phyloP scores from a whole-genome alignment of 2,113 vertebrate species.

The Pollachius pollachius region DNA sequence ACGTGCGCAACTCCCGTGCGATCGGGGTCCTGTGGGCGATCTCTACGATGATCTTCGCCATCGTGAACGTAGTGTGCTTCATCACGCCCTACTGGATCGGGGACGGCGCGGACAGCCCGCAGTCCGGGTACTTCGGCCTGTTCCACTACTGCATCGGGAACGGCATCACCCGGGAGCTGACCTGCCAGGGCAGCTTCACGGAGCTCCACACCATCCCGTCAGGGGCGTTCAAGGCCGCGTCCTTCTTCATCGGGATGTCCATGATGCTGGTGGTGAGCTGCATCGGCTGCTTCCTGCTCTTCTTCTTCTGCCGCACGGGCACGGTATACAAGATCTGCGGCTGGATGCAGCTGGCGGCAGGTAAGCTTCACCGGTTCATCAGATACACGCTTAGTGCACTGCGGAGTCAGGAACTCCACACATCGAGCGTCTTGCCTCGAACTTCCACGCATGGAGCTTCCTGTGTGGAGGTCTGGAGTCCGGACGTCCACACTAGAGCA shows the following conservation, averaged over 20 bases:
- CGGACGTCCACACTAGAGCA: too few species aligned
- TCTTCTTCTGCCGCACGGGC: constrained; percentile 99
- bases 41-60: constrained; percentile 98
- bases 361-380: constrained; percentile 69
- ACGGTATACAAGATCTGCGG: constrained; percentile 99
- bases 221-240: constrained; percentile 95
- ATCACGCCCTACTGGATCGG: constrained; percentile 99
- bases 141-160: constrained; percentile 98
- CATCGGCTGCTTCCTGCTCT: constrained; percentile 94
- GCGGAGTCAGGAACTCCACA: too few species aligned
- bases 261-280: constrained; percentile 94
- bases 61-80: constrained; percentile 98
- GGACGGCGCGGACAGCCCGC: constrained; percentile 93
- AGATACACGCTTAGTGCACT: too few species aligned
- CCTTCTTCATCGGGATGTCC: constrained; percentile 96
- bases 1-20: constrained; percentile 96
- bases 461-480: too few species aligned
- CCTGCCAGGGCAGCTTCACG: constrained; percentile 93
- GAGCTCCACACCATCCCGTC: constrained; percentile 96
- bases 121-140: constrained; percentile 97
- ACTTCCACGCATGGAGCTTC: too few species aligned
- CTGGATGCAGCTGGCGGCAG: constrained; percentile 98
- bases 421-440: too few species aligned
- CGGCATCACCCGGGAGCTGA: constrained; percentile 91
- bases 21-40: constrained; percentile 99